Percentiles rank a stretch among this genome's conserved stretches.
Evolutionary conservation across 53 echinoderm and acorn worm genomes (phyloP).

Genomic region (Antedon mediterranea): DNA sequence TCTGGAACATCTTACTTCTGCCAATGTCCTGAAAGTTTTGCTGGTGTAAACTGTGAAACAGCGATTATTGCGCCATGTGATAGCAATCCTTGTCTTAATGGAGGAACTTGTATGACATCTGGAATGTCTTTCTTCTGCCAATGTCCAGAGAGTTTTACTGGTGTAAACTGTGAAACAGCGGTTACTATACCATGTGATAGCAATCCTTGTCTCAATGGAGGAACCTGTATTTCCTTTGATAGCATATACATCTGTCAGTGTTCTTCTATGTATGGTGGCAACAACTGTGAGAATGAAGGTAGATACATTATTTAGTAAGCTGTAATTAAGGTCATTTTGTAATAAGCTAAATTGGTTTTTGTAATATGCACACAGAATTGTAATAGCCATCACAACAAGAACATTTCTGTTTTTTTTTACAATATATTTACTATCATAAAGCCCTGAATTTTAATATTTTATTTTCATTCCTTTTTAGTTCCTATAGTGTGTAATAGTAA

Average conservation of each 20-base stretch:
- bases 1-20: slow-evolving; percentile 23
- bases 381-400: too few relatives aligned
- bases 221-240: slow-evolving; percentile 2
- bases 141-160: slow-evolving; percentile 44
- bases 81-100: slow-evolving; percentile 19
- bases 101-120: slow-evolving; percentile 15
- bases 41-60: slow-evolving; percentile 39
- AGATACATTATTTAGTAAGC: not conserved
- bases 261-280: slow-evolving; percentile 31
- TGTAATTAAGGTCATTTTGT: too few relatives aligned
- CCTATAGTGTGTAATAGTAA: slow-evolving; percentile 42
- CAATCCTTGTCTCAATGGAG: slow-evolving; percentile 32
- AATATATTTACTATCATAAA: too few relatives aligned
- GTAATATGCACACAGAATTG: too few relatives aligned
- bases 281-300: slow-evolving; percentile 34
- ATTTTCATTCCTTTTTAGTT: not conserved
- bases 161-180: slow-evolving; percentile 35
- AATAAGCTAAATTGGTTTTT: too few relatives aligned
- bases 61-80: slow-evolving; percentile 28
- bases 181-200: slow-evolving; percentile 17
- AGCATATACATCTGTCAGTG: slow-evolving; percentile 25
- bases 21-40: slow-evolving; percentile 23
- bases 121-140: slow-evolving; percentile 16
- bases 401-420: too few relatives aligned
- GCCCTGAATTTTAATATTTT: too few relatives aligned